Percentiles rank a stretch among this genome's conserved stretches.
Evolutionary conservation across 2,797 vertebrate genomes (phyloP).

Genomic region (Selene dorsalis): DNA sequence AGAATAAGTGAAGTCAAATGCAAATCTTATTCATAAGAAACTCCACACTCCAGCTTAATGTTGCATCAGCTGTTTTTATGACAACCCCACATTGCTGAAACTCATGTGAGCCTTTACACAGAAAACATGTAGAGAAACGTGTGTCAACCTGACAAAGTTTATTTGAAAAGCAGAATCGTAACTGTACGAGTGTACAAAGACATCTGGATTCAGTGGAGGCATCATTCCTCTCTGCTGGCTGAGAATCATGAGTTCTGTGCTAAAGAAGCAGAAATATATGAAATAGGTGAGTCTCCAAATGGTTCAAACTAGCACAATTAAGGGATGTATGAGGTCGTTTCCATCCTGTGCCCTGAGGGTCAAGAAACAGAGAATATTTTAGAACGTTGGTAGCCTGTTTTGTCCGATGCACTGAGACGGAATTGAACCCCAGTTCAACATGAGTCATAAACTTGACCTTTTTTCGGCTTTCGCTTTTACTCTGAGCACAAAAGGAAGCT

Average conservation of each 20-base stretch:
- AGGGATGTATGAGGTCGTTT: neutral
- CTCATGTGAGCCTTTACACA: no score
- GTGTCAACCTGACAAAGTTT: no score
- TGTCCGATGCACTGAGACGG: neutral
- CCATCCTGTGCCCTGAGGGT: no score
- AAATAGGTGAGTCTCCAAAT: no score
- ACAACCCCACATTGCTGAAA: no score
- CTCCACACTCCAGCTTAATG: no score
- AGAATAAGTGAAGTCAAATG: no score
- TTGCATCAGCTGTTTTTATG: no score
- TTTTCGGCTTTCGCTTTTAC: neutral
- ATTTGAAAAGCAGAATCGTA: neutral
- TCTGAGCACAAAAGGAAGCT: neutral
- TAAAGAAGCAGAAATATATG: neutral
- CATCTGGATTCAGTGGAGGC: neutral
- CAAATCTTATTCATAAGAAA: neutral
- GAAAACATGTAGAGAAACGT: no score
- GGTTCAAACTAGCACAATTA: no score
- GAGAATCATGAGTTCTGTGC: neutral
- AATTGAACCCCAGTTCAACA: no score
- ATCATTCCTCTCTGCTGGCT: neutral
- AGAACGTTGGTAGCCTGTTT: neutral
- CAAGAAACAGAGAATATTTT: neutral
- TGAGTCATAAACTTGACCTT: neutral
- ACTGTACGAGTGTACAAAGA: neutral